Evolutionary conservation across 2,797 vertebrate species (phyloP).

Genomic region (Phalloptychus januarius): DNA sequence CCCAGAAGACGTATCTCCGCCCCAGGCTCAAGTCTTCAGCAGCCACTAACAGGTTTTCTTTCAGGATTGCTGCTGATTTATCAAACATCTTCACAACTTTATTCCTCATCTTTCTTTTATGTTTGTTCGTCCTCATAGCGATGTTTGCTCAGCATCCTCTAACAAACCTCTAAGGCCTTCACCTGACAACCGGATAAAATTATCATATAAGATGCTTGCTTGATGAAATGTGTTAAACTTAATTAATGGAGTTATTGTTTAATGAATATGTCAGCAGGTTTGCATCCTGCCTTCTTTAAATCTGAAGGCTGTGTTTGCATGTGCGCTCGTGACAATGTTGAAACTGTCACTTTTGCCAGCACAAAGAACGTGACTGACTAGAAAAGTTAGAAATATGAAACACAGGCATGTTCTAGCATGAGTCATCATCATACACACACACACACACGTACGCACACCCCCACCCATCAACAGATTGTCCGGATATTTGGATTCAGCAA

Average conservation of each 20-base stretch:
- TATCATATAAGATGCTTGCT: neutral
- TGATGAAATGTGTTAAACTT: neutral
- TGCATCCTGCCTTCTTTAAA: constrained; percentile 20
- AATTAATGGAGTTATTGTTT: neutral
- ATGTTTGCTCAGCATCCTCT: neutral
- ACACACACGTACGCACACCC: constrained; percentile 32
- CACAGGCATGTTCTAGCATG: constrained; percentile 64
- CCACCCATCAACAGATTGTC: constrained; percentile 37
- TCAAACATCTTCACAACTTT: neutral
- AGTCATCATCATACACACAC: constrained; percentile 54
- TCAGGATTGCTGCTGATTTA: neutral
- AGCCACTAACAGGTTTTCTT: neutral
- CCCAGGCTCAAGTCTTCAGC: neutral
- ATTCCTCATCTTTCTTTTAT: neutral
- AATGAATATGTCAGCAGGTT: neutral
- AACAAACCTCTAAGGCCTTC: neutral
- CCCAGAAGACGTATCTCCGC: neutral
- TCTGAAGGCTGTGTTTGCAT: constrained; percentile 10
- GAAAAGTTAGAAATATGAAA: constrained; percentile 57
- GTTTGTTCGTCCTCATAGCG: neutral
- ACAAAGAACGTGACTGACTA: constrained; percentile 66
- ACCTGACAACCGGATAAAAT: neutral
- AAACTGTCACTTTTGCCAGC: constrained; percentile 56
- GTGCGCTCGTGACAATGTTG: constrained; percentile 39
- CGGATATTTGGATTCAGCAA: constrained; percentile 42